phyloP scores from a whole-genome alignment of 2,797 vertebrate genomes.

The Kryptolebias ocellatus region DNA sequence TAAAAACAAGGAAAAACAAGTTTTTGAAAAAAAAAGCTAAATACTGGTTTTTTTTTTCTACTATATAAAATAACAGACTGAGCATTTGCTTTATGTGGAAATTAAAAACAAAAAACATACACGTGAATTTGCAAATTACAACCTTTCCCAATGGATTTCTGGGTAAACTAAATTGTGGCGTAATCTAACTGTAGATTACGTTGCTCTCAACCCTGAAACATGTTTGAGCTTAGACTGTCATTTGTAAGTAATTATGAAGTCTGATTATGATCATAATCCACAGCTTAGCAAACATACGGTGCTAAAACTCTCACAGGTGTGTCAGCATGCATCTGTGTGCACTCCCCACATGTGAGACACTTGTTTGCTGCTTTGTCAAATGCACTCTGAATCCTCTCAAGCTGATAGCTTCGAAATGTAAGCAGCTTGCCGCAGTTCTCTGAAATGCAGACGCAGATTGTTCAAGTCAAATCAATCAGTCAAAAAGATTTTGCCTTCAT shows the following conservation, averaged over 20 bases:
- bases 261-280: conserved; percentile 39
- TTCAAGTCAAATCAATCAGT: not conserved
- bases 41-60: conserved; percentile 3
- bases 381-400: not conserved
- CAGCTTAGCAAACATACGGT: conserved; percentile 46
- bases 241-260: conserved; percentile 47
- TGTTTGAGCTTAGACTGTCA: conserved; percentile 20
- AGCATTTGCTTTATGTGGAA: conserved; percentile 21
- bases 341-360: conserved; percentile 31
- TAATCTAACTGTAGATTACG: conserved; percentile 22
- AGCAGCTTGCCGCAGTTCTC: not conserved
- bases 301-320: conserved; percentile 41
- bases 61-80: conserved; percentile 22
- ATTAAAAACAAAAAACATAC: conserved; percentile 15
- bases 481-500: not conserved
- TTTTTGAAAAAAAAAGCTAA: not conserved
- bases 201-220: conserved; percentile 25
- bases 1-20: conserved; percentile 8
- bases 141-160: conserved; percentile 1
- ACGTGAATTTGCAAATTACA: conserved; percentile 30
- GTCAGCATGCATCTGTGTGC: conserved; percentile 9
- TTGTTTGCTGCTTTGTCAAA: conserved; percentile 31
- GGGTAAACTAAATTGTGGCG: conserved; percentile 16
- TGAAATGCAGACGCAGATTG: not conserved
- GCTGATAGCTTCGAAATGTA: conserved; percentile 15